These are phyloP conservation scores for Ceratoteleas bidentatus DNA, from an alignment of 1,140 invertebrate species.

Conservation along the genomic window DNA sequence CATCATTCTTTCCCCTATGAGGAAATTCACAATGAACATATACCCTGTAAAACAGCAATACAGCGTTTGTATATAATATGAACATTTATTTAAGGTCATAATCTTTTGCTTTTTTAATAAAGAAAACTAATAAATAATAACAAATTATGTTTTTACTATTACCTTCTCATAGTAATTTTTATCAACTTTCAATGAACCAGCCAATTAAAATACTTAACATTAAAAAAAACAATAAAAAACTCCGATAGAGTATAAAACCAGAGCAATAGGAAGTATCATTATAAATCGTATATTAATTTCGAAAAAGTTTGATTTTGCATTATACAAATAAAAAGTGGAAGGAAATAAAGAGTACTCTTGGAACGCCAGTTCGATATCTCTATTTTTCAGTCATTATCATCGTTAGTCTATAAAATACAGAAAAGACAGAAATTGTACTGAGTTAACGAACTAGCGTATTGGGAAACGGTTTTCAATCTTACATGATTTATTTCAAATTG, in stretches of 20 bases:
- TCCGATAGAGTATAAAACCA: no score
- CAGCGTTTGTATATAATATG: conserved; percentile 22
- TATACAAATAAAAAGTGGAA: no score
- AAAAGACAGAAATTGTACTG: background rate
- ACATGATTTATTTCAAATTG: conserved; percentile 62
- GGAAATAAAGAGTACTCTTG: background rate
- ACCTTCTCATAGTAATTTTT: background rate
- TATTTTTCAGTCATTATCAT: conserved; percentile 2
- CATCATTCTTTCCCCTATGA: no score
- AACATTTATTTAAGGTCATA: background rate
- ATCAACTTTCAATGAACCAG: background rate
- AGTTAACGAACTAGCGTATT: conserved; percentile 19
- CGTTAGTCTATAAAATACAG: background rate
- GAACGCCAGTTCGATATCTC: conserved; percentile 23
- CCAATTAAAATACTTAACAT: no score
- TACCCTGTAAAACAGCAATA: no score
- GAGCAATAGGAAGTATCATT: no score
- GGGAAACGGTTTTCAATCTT: conserved; percentile 25
- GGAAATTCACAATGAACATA: conserved; percentile 1
- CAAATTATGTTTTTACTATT: background rate
- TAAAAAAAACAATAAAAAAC: no score
- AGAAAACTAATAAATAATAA: background rate
- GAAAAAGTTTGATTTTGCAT: no score
- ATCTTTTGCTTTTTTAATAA: conserved; percentile 15
- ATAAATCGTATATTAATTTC: no score